A percentile compares a stretch with the other conserved stretches of the same genome.
Evolutionary conservation across 2,113 vertebrate genomes (phyloP).

Genomic region (Eudorcas thomsonii): DNA sequence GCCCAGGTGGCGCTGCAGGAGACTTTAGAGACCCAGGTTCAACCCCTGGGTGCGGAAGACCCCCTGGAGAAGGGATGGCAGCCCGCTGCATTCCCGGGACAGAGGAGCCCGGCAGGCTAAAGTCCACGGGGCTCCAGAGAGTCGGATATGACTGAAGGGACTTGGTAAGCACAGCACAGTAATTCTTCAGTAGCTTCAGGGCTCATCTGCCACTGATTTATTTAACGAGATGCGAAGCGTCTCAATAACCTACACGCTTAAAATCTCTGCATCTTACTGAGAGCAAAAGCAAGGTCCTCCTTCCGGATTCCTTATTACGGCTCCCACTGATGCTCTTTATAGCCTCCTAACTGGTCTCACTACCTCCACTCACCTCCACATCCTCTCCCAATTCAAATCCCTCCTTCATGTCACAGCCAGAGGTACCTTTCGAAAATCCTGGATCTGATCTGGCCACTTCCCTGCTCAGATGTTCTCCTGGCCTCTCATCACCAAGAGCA

Average conservation of each 20-base stretch:
- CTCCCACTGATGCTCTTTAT: not conserved
- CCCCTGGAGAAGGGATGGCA: not conserved
- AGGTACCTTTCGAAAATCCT: not conserved
- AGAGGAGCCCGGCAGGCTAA: not conserved
- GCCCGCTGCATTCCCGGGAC: not conserved
- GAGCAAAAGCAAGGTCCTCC: not conserved
- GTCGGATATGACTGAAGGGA: fast-evolving
- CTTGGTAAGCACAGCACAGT: not conserved
- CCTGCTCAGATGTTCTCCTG: not conserved
- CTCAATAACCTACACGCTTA: not conserved
- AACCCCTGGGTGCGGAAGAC: not conserved
- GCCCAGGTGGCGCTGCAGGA: not conserved
- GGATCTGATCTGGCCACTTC: not conserved
- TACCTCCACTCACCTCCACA: not conserved
- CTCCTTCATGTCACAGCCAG: no score
- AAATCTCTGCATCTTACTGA: not conserved
- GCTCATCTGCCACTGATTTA: not conserved
- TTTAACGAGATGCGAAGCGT: not conserved
- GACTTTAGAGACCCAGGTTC: not conserved
- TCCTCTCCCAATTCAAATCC: not conserved
- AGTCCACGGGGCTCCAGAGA: not conserved
- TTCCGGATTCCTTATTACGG: fast-evolving
- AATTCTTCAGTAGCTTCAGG: not conserved
- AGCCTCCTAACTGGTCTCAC: not conserved
- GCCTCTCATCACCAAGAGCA: not conserved